These are phyloP conservation scores for Parapsyche elsis DNA, from an alignment of 1,140 invertebrate species.

Conservation along the genomic window DNA sequence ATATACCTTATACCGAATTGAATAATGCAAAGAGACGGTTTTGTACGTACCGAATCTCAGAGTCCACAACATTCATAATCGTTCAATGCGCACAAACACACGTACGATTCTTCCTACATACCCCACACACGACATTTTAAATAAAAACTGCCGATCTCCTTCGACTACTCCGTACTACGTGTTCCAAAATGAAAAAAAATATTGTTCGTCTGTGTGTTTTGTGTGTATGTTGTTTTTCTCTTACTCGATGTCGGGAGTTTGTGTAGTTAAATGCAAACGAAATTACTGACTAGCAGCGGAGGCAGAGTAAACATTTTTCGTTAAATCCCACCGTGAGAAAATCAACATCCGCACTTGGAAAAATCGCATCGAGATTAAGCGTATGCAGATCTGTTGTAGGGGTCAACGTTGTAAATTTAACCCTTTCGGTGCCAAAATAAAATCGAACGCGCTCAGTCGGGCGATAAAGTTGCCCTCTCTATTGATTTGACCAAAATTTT, in stretches of 20 bases:
- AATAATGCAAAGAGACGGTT: slow-evolving; percentile 45
- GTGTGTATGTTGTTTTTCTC: neutral
- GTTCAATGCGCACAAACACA: slow-evolving; percentile 15
- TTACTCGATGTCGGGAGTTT: neutral
- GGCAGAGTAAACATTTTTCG: slow-evolving; percentile 14
- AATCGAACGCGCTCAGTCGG: no score
- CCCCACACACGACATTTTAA: neutral
- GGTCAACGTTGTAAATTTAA: no score
- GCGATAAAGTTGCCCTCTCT: no score
- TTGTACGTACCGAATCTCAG: slow-evolving; percentile 16
- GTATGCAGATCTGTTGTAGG: no score
- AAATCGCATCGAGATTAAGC: no score
- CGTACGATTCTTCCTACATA: neutral
- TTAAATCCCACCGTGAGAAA: slow-evolving; percentile 3
- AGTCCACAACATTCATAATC: no score
- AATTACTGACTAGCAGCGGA: slow-evolving; percentile 7
- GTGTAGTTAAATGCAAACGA: slow-evolving; percentile 22
- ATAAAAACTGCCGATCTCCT: neutral
- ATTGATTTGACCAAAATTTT: no score
- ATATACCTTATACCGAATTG: slow-evolving; percentile 17
- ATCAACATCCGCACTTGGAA: neutral
- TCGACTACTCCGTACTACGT: neutral
- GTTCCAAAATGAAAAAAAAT: neutral
- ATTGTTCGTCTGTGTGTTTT: neutral
- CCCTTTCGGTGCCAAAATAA: no score